These are phyloP conservation scores for Tricholaema leucomelas DNA, from an alignment of 2,113 vertebrate genomes.

Conservation along the genomic window DNA sequence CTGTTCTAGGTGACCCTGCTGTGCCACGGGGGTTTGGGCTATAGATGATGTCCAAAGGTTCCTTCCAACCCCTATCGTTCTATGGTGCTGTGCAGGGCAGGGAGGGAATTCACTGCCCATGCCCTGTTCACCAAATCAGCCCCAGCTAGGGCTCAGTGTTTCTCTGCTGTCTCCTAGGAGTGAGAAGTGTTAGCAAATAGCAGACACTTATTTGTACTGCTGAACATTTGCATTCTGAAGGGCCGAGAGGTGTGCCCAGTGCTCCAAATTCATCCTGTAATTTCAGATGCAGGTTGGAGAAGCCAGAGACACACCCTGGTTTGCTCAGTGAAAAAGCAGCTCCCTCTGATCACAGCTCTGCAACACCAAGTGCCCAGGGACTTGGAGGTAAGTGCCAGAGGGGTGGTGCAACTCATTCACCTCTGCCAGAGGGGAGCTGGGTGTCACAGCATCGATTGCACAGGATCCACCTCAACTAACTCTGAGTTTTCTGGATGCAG, in stretches of 20 bases:
- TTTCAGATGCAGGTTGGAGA: neutral
- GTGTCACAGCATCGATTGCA: too few species aligned
- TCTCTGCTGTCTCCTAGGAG: neutral
- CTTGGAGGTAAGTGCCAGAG: neutral
- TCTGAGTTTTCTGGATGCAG: rapidly evolving
- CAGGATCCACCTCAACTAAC: neutral
- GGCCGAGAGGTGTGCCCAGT: neutral
- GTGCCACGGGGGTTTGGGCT: too few species aligned
- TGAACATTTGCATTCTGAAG: neutral
- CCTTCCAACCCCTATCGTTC: too few species aligned
- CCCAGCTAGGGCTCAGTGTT: neutral
- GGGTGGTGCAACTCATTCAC: neutral
- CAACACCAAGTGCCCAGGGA: neutral
- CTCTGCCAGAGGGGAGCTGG: neutral
- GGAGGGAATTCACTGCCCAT: neutral
- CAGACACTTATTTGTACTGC: neutral
- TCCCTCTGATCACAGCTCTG: neutral
- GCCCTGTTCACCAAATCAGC: rapidly evolving
- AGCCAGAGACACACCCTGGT: neutral
- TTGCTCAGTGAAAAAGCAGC: slow-evolving; percentile 41
- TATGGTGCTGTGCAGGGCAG: neutral
- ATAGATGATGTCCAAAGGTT: too few species aligned
- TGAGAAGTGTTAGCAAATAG: neutral
- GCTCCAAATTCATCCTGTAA: neutral
- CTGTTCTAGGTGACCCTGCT: too few species aligned